Conservation (phyloP, 2,888 invertebrate species). For the Hipparchia sbordonii region DNA sequence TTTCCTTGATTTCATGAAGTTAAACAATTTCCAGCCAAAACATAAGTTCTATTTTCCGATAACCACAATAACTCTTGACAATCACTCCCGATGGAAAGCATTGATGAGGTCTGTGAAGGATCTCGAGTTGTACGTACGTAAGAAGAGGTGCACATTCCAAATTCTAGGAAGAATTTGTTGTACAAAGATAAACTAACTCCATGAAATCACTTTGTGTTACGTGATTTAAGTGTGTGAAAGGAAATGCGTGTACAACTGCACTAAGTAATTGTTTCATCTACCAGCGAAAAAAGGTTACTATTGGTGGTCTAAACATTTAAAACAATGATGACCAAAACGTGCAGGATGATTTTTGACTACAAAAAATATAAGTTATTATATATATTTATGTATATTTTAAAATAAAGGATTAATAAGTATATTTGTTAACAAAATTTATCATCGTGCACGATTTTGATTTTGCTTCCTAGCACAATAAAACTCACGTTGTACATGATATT, state of each 20-base stretch:
- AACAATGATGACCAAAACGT: conserved; percentile 28
- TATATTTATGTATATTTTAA: not conserved
- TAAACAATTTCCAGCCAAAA: not conserved
- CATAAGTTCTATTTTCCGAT: not conserved
- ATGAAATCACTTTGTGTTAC: conserved; percentile 31
- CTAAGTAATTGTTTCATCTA: conserved; percentile 35
- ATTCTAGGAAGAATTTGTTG: not conserved
- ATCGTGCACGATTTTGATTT: conserved; percentile 29
- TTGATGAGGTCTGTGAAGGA: too few relatives aligned
- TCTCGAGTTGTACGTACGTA: not conserved
- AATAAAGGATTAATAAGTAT: too few relatives aligned
- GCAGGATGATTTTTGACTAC: conserved; percentile 21
- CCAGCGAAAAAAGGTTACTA: conserved; percentile 34
- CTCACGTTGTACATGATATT: conserved; percentile 25
- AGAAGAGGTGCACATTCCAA: not conserved
- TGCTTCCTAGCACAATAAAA: conserved; percentile 26
- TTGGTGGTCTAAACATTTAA: conserved; percentile 25
- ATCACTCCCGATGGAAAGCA: too few relatives aligned
- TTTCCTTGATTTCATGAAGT: conserved; percentile 33
- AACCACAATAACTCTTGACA: too few relatives aligned
- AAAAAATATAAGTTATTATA: not conserved
- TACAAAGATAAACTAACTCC: conserved; percentile 30
- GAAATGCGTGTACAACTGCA: conserved; percentile 36
- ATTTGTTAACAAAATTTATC: not conserved
- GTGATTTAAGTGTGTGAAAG: conserved; percentile 38